Evolutionary conservation across 2,113 vertebrate species (phyloP).

Genomic region (Sapayoa aenigma): DNA sequence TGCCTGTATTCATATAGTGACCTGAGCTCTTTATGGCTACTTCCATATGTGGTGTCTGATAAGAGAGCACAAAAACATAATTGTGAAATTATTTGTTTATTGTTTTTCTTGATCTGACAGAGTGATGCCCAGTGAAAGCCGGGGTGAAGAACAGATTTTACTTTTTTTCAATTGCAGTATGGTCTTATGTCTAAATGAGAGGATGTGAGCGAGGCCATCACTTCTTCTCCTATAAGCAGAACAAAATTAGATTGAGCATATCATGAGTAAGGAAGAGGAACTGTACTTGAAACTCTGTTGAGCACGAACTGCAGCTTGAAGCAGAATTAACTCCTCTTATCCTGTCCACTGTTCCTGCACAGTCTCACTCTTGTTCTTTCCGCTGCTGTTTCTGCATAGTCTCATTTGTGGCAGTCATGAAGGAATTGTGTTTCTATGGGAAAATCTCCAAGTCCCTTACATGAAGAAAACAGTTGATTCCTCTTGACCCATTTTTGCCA

Average conservation of each 20-base stretch:
- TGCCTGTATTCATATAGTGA: neutral
- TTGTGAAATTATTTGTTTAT: conserved; percentile 7
- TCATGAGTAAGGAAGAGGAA: neutral
- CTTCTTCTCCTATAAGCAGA: neutral
- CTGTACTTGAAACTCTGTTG: neutral
- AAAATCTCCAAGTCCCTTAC: neutral
- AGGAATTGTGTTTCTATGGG: neutral
- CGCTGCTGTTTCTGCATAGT: neutral
- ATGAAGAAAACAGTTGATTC: conserved; percentile 19
- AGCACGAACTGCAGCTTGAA: neutral
- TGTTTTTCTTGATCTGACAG: neutral
- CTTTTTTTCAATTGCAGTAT: neutral
- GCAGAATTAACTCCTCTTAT: neutral
- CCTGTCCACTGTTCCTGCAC: neutral
- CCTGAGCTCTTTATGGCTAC: neutral
- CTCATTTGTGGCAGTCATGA: neutral
- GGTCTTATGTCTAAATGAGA: neutral
- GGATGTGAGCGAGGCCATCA: neutral
- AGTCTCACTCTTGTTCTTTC: neutral
- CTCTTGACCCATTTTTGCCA: neutral
- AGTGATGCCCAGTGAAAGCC: neutral
- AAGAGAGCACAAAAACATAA: neutral
- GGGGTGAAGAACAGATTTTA: neutral
- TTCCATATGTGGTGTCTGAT: conserved; percentile 10
- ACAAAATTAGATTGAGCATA: neutral